A percentile compares a stretch with the other conserved stretches of the same genome.
These are phyloP conservation scores for Cladorhizidae sp. DNA, from an alignment of 37 sponge, comb jelly and placozoan species.

Conservation along the genomic window DNA sequence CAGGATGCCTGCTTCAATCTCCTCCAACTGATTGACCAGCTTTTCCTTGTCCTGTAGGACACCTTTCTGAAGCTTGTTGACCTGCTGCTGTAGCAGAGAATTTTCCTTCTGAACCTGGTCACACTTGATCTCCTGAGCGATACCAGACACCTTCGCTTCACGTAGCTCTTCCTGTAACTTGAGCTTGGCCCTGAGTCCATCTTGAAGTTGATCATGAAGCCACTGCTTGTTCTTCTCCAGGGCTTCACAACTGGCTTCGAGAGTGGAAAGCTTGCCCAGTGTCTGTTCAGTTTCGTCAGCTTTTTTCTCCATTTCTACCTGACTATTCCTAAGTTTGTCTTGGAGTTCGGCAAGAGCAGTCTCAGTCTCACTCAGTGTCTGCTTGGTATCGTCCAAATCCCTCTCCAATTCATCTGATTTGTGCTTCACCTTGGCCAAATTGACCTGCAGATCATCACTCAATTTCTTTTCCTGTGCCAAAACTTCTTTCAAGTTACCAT, in stretches of 20 bases:
- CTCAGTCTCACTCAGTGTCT: constrained; percentile 15
- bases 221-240: constrained; percentile 63
- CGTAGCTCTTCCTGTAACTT: constrained; percentile 67
- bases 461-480: constrained; percentile 27
- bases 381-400: neutral
- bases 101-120: constrained; percentile 67
- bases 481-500: neutral
- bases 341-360: constrained; percentile 16
- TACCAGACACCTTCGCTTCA: constrained; percentile 35
- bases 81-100: constrained; percentile 44
- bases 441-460: constrained; percentile 4
- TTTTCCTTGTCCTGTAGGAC: constrained; percentile 69
- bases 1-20: constrained; percentile 71
- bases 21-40: constrained; percentile 72
- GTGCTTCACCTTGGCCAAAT: constrained; percentile 21
- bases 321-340: neutral
- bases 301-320: constrained; percentile 29
- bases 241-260: constrained; percentile 38
- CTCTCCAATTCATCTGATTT: constrained; percentile 5
- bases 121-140: constrained; percentile 56
- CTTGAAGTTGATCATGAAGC: constrained; percentile 68
- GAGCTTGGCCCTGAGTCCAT: constrained; percentile 30
- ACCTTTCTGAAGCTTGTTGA: constrained; percentile 59
- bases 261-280: constrained; percentile 5
- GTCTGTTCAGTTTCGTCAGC: constrained; percentile 14